These are phyloP conservation scores for Ageneiosus marmoratus DNA, from an alignment of 2,113 vertebrate genomes.

Conservation along the genomic window DNA sequence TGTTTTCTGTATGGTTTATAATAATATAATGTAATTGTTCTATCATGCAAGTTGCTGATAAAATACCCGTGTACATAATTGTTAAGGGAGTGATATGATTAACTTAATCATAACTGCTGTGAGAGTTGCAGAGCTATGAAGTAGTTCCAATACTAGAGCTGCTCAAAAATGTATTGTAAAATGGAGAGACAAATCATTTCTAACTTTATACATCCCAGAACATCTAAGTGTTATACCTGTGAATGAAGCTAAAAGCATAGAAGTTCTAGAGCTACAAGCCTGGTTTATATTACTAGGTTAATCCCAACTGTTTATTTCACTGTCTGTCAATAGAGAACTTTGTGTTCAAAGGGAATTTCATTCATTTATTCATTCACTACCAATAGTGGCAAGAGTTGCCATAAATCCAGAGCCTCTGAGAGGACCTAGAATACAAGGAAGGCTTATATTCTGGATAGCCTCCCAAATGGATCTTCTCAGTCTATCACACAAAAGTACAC, in stretches of 20 bases:
- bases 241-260: not conserved
- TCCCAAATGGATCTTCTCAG: too few species aligned
- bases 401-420: not conserved
- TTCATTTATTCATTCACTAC: not conserved
- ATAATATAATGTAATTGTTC: not conserved
- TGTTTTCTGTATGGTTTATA: not conserved
- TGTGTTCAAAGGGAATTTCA: not conserved
- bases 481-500: not conserved
- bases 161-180: not conserved
- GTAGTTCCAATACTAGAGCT: not conserved
- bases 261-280: not conserved
- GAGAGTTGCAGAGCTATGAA: not conserved
- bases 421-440: not conserved
- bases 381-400: not conserved
- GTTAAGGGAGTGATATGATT: not conserved
- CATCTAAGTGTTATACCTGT: too few species aligned
- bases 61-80: not conserved
- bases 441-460: not conserved
- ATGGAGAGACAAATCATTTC: not conserved
- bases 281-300: not conserved
- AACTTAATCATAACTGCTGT: too few species aligned
- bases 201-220: not conserved
- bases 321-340: not conserved
- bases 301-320: not conserved
- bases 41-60: not conserved